Conservation (phyloP, 2,888 invertebrate species). For the Drosophila tripunctata region DNA sequence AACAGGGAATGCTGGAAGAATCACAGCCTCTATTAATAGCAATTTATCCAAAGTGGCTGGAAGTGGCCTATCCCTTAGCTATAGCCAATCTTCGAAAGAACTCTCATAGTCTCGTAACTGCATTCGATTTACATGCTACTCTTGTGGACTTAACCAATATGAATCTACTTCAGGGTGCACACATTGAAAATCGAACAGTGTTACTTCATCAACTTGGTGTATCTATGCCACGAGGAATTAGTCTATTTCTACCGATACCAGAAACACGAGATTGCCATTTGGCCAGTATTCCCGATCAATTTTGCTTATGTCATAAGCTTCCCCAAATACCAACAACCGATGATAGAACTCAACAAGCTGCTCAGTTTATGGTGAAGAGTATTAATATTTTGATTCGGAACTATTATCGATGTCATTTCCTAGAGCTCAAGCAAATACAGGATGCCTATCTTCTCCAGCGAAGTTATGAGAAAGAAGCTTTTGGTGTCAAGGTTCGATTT, state of each 20-base stretch:
- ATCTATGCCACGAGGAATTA: constrained; percentile 86
- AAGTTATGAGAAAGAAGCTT: not conserved
- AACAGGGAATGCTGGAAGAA: constrained; percentile 93
- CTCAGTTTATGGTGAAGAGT: constrained; percentile 40
- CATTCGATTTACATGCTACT: constrained; percentile 93
- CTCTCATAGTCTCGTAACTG: constrained; percentile 89
- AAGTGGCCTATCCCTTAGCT: constrained; percentile 86
- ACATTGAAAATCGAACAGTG: constrained; percentile 81
- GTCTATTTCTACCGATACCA: constrained; percentile 90
- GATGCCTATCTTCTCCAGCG: constrained; percentile 23
- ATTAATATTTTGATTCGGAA: constrained; percentile 27
- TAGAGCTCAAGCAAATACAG: constrained; percentile 18
- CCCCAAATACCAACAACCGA: constrained; percentile 10
- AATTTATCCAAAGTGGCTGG: constrained; percentile 89
- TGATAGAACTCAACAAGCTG: constrained; percentile 22
- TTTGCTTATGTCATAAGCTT: constrained; percentile 91
- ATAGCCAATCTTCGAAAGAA: constrained; percentile 88
- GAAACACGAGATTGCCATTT: constrained; percentile 88
- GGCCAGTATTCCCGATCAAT: constrained; percentile 91
- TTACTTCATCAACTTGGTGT: constrained; percentile 64
- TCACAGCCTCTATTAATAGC: constrained; percentile 91
- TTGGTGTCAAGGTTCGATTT: constrained; percentile 36
- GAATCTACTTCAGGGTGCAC: constrained; percentile 84
- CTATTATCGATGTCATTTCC: constrained; percentile 5
- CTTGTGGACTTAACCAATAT: constrained; percentile 87